These are phyloP conservation scores for Aricia agestis DNA, from an alignment of 1,140 invertebrate genomes.

Conservation along the genomic window DNA sequence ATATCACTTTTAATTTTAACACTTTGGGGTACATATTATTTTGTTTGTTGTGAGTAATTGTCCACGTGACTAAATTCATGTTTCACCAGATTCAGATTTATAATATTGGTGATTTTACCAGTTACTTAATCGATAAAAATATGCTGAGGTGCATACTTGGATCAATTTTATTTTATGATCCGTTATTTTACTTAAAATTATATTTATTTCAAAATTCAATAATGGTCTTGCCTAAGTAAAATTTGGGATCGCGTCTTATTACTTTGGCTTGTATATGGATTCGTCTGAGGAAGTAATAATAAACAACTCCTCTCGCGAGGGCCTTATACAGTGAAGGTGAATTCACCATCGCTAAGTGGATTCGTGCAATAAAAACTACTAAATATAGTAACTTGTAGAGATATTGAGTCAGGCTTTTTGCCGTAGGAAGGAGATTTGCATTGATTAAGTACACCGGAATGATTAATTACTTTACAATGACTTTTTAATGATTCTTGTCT, in stretches of 20 bases:
- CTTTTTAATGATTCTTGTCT: neutral
- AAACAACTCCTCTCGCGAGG: conserved; percentile 2
- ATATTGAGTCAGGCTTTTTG: conserved; percentile 3
- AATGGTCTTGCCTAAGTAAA: too few species aligned
- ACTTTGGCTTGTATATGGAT: neutral
- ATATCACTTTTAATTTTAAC: conserved; percentile 1
- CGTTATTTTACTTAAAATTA: too few species aligned
- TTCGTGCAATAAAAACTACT: conserved; percentile 7
- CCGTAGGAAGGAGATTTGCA: conserved; percentile 4
- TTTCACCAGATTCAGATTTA: too few species aligned
- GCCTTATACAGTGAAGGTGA: neutral
- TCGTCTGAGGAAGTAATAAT: neutral
- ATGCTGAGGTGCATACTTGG: too few species aligned
- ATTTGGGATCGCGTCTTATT: too few species aligned
- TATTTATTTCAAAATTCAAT: too few species aligned
- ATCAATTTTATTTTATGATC: too few species aligned
- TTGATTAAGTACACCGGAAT: neutral
- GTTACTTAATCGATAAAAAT: too few species aligned
- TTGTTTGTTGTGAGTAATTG: neutral
- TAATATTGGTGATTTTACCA: too few species aligned
- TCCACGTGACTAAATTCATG: too few species aligned
- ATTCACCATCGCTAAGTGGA: neutral
- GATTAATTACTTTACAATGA: neutral
- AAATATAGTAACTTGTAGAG: conserved; percentile 9
- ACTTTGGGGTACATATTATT: conserved; percentile 8